A percentile compares a stretch with the other conserved stretches of the same genome.
Evolutionary conservation across 2,113 vertebrate species (phyloP).

Genomic region (Phainopepla nitens): DNA sequence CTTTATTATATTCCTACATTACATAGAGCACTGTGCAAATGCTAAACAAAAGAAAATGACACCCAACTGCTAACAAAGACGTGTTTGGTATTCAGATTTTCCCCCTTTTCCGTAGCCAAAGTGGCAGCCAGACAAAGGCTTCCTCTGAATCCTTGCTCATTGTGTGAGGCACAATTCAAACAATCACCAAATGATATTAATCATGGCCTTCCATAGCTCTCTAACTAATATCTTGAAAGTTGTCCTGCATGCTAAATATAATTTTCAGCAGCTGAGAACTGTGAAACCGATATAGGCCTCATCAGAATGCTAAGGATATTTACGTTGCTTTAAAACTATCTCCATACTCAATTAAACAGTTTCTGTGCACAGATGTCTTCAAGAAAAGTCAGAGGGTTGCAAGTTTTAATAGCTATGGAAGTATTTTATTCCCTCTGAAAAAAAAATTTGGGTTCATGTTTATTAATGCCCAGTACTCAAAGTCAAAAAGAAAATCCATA

Average conservation of each 20-base stretch:
- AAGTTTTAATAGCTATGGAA: neutral
- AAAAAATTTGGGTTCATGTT: neutral
- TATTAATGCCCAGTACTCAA: neutral
- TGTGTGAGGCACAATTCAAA: neutral
- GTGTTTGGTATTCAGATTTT: neutral
- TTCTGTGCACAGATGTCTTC: neutral
- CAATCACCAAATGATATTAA: neutral
- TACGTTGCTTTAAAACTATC: neutral
- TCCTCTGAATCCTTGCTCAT: neutral
- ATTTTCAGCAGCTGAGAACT: neutral
- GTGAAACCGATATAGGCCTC: neutral
- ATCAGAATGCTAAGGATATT: neutral
- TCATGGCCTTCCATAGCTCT: neutral
- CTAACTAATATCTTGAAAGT: neutral
- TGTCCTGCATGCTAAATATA: neutral
- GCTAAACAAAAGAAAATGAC: constrained; percentile 1
- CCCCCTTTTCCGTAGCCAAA: neutral
- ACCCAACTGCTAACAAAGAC: constrained; percentile 16
- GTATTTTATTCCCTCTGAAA: neutral
- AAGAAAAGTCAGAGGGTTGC: neutral
- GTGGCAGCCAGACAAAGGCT: neutral
- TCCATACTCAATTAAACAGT: neutral
- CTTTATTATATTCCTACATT: neutral
- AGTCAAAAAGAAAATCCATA: neutral
- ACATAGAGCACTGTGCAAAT: neutral